A percentile compares a stretch with the other conserved stretches of the same genome.
Evolutionary conservation across 1,140 invertebrate genomes (phyloP).

Genomic region (Zophobas atratus): DNA sequence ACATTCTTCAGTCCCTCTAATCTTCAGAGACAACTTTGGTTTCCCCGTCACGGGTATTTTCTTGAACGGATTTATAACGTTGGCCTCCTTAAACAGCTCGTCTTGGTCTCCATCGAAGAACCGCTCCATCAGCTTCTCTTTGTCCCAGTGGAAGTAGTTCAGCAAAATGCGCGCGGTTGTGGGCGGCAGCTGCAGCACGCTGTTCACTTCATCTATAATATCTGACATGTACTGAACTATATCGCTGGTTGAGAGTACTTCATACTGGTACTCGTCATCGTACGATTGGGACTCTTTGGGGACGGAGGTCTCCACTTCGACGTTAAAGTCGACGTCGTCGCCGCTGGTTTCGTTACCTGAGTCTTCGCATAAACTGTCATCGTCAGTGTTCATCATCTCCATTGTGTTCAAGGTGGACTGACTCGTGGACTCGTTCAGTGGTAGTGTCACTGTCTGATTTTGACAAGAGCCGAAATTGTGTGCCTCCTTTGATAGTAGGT

Average conservation of each 20-base stretch:
- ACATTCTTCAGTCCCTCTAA: constrained; percentile 83
- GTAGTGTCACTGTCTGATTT: constrained; percentile 35
- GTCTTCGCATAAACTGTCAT: constrained; percentile 80
- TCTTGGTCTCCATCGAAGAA: constrained; percentile 80
- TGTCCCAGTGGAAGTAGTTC: constrained; percentile 84
- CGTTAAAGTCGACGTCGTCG: constrained; percentile 92
- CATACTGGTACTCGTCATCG: constrained; percentile 93
- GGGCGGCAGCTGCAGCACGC: constrained; percentile 71
- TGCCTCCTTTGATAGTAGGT: constrained; percentile 20
- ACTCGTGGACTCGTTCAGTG: constrained; percentile 2
- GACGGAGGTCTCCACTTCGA: constrained; percentile 87
- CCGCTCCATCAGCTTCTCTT: constrained; percentile 81
- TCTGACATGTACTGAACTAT: constrained; percentile 81
- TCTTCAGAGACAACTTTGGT: constrained; percentile 59
- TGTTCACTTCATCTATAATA: constrained; percentile 78
- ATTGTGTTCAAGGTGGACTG: background rate
- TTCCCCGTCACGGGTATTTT: constrained; percentile 62
- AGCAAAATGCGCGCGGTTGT: constrained; percentile 76
- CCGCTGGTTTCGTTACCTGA: constrained; percentile 93
- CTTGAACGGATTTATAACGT: constrained; percentile 77
- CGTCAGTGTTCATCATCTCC: constrained; percentile 74
- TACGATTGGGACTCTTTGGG: constrained; percentile 82
- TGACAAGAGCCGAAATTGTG: constrained; percentile 30
- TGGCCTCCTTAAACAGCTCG: constrained; percentile 76
- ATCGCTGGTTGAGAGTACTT: constrained; percentile 82